A percentile compares a stretch with the other conserved stretches of the same genome.
phyloP scores from a whole-genome alignment of 2,888 invertebrate genomes.

The Perizoma affinitatum region DNA sequence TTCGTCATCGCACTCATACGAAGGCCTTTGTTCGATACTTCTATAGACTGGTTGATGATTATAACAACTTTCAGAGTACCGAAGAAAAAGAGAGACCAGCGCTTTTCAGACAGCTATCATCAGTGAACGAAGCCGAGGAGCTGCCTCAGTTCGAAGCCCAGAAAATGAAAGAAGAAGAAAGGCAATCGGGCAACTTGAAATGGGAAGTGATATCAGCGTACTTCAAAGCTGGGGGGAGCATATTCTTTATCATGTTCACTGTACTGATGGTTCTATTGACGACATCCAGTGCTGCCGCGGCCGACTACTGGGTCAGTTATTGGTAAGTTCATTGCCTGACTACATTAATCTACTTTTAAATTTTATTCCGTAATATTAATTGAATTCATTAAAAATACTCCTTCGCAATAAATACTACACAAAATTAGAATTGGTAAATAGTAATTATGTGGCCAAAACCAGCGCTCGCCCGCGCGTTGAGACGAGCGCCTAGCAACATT shows the following conservation, averaged over 20 bases:
- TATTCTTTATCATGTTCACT: slow-evolving; percentile 59
- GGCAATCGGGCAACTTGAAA: slow-evolving; percentile 67
- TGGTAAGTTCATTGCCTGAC: slow-evolving; percentile 74
- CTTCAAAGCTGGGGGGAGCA: slow-evolving; percentile 67
- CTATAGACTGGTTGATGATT: too few relatives aligned
- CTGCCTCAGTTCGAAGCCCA: slow-evolving; percentile 66
- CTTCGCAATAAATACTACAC: too few relatives aligned
- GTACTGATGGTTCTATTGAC: slow-evolving; percentile 70
- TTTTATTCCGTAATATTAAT: too few relatives aligned
- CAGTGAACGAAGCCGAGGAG: slow-evolving; percentile 57
- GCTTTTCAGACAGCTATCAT: slow-evolving; percentile 43
- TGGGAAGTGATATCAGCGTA: slow-evolving; percentile 70
- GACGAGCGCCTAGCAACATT: too few relatives aligned
- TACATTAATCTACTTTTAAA: too few relatives aligned
- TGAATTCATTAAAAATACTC: too few relatives aligned
- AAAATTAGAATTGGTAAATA: too few relatives aligned
- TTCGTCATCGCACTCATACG: too few relatives aligned
- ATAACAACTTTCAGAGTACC: slow-evolving; percentile 29
- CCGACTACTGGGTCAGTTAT: slow-evolving; percentile 88
- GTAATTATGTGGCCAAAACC: too few relatives aligned
- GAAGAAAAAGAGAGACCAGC: slow-evolving; percentile 48
- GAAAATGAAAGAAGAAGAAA: slow-evolving; percentile 67
- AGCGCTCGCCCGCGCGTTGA: too few relatives aligned
- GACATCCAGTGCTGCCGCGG: slow-evolving; percentile 85
- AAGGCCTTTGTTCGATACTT: too few relatives aligned